Conservation (phyloP, 2,888 invertebrate genomes). For the Liposcelis brunnea region DNA sequence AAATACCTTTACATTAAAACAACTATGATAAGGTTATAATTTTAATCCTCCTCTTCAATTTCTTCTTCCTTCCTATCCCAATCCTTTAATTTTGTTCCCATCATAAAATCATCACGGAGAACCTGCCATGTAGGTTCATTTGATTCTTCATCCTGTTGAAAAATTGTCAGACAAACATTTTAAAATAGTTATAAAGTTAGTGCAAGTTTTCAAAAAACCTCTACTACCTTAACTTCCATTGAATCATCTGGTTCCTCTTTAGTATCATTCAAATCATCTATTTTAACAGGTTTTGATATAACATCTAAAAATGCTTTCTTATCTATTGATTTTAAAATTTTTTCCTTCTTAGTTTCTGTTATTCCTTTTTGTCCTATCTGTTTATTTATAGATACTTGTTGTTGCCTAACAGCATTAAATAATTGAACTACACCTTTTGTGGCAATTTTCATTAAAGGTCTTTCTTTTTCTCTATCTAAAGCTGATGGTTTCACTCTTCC, state of each 20-base stretch:
- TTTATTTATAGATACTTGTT: constrained; percentile 58
- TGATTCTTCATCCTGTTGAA: constrained; percentile 14
- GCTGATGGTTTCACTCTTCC: constrained; percentile 54
- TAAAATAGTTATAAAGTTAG: too few species aligned
- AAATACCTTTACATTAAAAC: too few species aligned
- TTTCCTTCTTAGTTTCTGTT: constrained; percentile 59
- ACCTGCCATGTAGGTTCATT: constrained; percentile 27
- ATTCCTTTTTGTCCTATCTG: constrained; percentile 54
- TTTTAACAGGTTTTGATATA: constrained; percentile 22
- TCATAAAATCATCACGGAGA: constrained; percentile 71
- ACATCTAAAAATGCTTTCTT: constrained; percentile 61
- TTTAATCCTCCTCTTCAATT: constrained; percentile 15
- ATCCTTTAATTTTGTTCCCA: constrained; percentile 74
- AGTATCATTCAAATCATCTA: constrained; percentile 17
- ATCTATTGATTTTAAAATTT: constrained; percentile 53
- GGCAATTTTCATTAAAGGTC: constrained; percentile 60
- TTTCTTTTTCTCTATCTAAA: constrained; percentile 59
- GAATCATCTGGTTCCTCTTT: constrained; percentile 24
- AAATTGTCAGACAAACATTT: constrained; percentile 5
- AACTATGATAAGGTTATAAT: too few species aligned
- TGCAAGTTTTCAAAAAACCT: too few species aligned
- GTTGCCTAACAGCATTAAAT: constrained; percentile 76
- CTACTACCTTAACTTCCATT: constrained; percentile 18
- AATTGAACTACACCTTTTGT: constrained; percentile 85
- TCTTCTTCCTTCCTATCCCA: constrained; percentile 66